Evolutionary conservation across 2,797 vertebrate genomes (phyloP), one percentile per base, ranked within the genome.

Genomic region (Leuciscus waleckii): DNA sequence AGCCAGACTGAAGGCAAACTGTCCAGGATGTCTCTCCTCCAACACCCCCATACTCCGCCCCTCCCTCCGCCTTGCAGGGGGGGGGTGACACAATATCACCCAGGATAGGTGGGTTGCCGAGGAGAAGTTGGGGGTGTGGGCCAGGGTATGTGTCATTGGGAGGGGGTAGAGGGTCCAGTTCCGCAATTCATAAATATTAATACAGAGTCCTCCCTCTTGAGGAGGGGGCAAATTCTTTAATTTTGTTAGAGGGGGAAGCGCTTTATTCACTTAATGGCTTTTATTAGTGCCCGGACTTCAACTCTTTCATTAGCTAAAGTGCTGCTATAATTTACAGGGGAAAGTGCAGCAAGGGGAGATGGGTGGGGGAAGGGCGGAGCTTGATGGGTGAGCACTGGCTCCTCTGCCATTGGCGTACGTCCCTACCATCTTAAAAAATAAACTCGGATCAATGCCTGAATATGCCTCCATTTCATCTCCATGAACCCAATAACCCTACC

Each of bases 111-210:
- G 93, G 93, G 89, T 89, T 89, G 89, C 91, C 79, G 85, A 93
- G 90, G 88, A 91, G 91, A 91, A 93, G 92, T 92, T 94, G 91
- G 87, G 92, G 89, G 92, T 90, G 93, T 92, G 89, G 94, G 93
- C 94, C 94, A 94, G 94, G 93, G 88, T 82, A 87, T 83, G 51
- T 85, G 82, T 74, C 82, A 88, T 85, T 84, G 49, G 93, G 92
- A 91, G 79, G 82, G 84, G 84, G 70, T 91, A 90, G 91, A 91
- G 92, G 88, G 29, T 74, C 89, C 79, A 88, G 92, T 92, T 95
- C 95, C 94, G 94, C 95, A 96, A 95, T 96, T 96, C 94, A 96
- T 96, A 96, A 96, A 96, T 96, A 96, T 96, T 96, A 96, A 96
- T 96, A 95, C 92, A 94, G 92, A 93, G 93, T 94, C 94, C 92